Percentiles rank a stretch among this genome's conserved stretches.
Evolutionary conservation across 2,113 vertebrate species (phyloP).

Genomic region (Charina bottae): DNA sequence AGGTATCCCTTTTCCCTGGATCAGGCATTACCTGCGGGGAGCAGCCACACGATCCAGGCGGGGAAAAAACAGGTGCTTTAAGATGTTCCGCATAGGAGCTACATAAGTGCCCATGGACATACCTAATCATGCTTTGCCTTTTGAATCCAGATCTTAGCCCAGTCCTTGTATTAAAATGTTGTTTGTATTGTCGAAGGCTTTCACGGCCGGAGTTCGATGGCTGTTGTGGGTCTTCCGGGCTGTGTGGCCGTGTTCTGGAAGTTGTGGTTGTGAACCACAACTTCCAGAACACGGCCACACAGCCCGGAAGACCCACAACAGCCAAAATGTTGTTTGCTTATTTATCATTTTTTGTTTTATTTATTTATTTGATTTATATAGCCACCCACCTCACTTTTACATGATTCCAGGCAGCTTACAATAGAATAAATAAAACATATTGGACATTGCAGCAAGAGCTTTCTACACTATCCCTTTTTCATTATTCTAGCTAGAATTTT

Average conservation of each 20-base stretch:
- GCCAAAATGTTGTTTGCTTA: neutral
- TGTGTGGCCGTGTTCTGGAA: too few relatives aligned
- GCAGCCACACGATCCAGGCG: neutral
- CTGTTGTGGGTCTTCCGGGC: too few relatives aligned
- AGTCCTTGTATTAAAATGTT: neutral
- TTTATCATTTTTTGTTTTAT: neutral
- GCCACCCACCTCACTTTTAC: neutral
- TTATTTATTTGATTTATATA: neutral
- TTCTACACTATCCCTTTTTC: conserved; percentile 4
- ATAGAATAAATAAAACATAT: neutral
- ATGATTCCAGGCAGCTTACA: neutral
- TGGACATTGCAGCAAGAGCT: conserved; percentile 13
- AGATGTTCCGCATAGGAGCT: neutral
- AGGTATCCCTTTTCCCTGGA: neutral
- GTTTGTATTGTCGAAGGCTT: too few relatives aligned
- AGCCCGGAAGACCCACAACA: too few relatives aligned
- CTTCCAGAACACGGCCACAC: too few relatives aligned
- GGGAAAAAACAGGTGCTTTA: neutral
- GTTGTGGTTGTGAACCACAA: too few relatives aligned
- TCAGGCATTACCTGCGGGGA: neutral
- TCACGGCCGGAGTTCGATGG: too few relatives aligned
- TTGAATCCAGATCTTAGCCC: neutral
- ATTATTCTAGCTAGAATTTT: conserved; percentile 32
- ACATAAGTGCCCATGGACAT: neutral
- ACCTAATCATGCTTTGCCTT: neutral